These are phyloP conservation scores for Podarcis raffonei DNA, from an alignment of 2,113 vertebrate species.

Conservation along the genomic window DNA sequence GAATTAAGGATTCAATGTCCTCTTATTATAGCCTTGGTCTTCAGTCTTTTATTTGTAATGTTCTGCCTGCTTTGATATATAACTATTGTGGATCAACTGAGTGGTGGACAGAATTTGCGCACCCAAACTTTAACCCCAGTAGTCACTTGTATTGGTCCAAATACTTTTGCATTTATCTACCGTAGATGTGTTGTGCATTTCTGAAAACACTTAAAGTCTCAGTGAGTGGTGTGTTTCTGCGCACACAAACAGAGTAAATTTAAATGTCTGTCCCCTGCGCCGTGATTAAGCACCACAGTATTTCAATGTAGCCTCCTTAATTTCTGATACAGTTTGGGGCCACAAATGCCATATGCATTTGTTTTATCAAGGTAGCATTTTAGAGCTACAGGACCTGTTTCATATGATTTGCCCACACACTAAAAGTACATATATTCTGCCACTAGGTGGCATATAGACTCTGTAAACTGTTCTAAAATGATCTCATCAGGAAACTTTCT, in stretches of 20 bases:
- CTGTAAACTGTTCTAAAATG: not conserved
- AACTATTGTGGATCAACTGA: not conserved
- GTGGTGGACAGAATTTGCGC: not conserved
- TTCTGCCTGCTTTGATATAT: not conserved
- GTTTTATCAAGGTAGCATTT: not conserved
- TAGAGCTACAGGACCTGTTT: not conserved
- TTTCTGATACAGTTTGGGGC: not conserved
- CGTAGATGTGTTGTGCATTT: too few species aligned
- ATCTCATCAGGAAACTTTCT: not conserved
- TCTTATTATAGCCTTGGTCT: not conserved
- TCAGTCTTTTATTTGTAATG: not conserved
- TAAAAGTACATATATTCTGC: not conserved
- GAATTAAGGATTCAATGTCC: not conserved
- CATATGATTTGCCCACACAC: not conserved
- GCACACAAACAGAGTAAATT: not conserved
- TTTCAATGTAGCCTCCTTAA: too few species aligned
- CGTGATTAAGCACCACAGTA: too few species aligned
- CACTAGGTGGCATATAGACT: constrained; percentile 65
- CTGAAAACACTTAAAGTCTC: not conserved
- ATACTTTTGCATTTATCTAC: not conserved
- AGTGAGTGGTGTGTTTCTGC: not conserved
- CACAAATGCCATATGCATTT: not conserved
- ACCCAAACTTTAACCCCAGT: not conserved
- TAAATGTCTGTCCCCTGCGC: too few species aligned
- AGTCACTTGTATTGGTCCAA: not conserved